These are phyloP conservation scores for Leucophenga montana DNA, from an alignment of 2,888 invertebrate species.

Conservation along the genomic window DNA sequence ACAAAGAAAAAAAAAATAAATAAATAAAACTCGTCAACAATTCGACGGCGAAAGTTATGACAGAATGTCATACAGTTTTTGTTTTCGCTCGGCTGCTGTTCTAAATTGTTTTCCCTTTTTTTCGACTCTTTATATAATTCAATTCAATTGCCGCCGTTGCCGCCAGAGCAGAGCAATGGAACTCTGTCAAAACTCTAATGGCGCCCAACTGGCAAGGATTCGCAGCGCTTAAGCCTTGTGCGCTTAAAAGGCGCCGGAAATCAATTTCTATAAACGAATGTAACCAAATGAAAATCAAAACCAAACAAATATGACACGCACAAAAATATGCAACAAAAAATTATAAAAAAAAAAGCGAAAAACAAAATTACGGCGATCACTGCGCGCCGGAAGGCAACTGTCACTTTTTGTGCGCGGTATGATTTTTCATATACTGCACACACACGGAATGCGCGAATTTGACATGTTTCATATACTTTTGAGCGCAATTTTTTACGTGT, in stretches of 20 bases:
- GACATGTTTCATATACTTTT: constrained; percentile 31
- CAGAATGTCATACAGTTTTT: constrained; percentile 4
- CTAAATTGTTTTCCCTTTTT: not conserved
- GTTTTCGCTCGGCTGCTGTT: not conserved
- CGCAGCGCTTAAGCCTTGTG: not conserved
- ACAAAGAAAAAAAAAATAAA: no score
- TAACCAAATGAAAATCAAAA: constrained; percentile 3
- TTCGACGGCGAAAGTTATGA: constrained; percentile 13
- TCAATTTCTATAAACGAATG: constrained; percentile 8
- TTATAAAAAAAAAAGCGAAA: not conserved
- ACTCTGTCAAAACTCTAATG: constrained; percentile 7
- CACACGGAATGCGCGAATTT: not conserved
- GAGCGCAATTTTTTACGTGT: constrained; percentile 66
- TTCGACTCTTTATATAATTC: constrained; percentile 15
- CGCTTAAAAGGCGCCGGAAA: constrained; percentile 3
- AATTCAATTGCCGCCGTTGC: constrained; percentile 8
- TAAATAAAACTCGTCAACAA: not conserved
- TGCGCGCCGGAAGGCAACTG: not conserved
- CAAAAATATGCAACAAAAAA: not conserved
- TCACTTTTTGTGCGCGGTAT: not conserved
- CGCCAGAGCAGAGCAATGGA: not conserved
- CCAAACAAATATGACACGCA: not conserved
- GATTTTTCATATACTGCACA: not conserved
- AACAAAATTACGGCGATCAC: not conserved
- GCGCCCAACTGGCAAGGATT: constrained; percentile 14